Evolutionary conservation across 2,113 vertebrate species (phyloP).

Genomic region (Dasyornis broadbenti): DNA sequence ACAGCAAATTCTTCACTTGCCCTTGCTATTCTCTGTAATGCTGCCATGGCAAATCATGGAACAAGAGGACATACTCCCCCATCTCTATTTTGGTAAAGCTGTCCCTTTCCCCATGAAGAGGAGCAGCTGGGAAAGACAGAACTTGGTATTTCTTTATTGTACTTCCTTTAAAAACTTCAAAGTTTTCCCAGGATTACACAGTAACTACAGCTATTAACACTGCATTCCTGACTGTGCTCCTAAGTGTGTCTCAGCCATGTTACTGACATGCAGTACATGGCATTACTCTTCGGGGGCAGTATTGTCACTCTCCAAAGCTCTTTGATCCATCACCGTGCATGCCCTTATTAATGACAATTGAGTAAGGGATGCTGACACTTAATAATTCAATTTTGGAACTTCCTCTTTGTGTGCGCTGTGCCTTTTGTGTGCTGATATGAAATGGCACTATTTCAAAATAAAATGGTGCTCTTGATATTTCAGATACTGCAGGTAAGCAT

Average conservation of each 20-base stretch:
- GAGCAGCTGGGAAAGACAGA: background rate
- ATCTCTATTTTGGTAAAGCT: background rate
- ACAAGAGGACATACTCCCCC: background rate
- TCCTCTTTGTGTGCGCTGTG: background rate
- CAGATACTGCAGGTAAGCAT: background rate
- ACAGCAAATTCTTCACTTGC: background rate
- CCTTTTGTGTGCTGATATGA: background rate
- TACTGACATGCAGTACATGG: background rate
- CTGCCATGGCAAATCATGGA: accelerated
- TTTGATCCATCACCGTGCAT: background rate
- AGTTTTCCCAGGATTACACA: background rate
- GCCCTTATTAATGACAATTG: background rate
- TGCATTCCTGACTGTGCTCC: background rate
- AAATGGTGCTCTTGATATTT: background rate
- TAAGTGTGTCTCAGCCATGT: background rate
- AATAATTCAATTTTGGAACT: background rate
- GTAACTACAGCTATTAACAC: background rate
- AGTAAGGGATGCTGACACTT: background rate
- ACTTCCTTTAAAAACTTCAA: background rate
- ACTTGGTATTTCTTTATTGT: background rate
- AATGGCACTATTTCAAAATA: background rate
- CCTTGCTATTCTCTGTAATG: background rate
- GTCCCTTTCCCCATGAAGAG: background rate
- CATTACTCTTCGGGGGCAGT: background rate
- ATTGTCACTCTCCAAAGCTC: background rate